phyloP scores from a whole-genome alignment of 2,888 invertebrate species.

The Athrips mouffetella region DNA sequence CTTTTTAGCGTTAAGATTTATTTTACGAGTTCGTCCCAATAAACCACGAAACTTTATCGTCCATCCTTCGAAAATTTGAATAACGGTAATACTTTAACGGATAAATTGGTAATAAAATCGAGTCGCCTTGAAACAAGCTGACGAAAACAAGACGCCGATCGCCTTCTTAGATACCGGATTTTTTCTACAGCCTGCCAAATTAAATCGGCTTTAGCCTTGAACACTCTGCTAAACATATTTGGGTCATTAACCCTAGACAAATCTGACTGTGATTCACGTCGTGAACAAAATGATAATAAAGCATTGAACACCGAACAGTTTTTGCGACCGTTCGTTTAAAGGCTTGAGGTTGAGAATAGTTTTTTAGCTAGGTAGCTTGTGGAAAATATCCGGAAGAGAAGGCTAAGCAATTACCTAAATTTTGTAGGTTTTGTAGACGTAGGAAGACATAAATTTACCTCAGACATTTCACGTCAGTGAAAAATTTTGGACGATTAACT shows the following conservation, averaged over 20 bases:
- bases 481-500: too few species aligned
- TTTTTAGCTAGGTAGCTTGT: slow-evolving; percentile 47
- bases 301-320: slow-evolving; percentile 67
- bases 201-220: slow-evolving; percentile 69
- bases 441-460: slow-evolving; percentile 32
- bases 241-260: slow-evolving; percentile 76
- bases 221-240: slow-evolving; percentile 72
- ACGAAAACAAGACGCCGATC: slow-evolving; percentile 48
- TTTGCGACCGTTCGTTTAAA: slow-evolving; percentile 66
- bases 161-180: slow-evolving; percentile 56
- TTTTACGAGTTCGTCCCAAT: slow-evolving; percentile 9
- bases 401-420: slow-evolving; percentile 49
- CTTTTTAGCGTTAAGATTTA: slow-evolving; percentile 9
- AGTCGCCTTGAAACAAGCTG: slow-evolving; percentile 35
- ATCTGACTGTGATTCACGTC: slow-evolving; percentile 75
- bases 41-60: slow-evolving; percentile 16
- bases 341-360: slow-evolving; percentile 53
- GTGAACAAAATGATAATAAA: slow-evolving; percentile 74
- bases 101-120: slow-evolving; percentile 47
- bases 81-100: slow-evolving; percentile 58
- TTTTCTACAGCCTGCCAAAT: slow-evolving; percentile 63
- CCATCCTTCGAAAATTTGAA: slow-evolving; percentile 35
- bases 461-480: too few species aligned
- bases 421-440: slow-evolving; percentile 46
- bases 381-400: slow-evolving; percentile 60